Conservation (phyloP, 2,888 invertebrate genomes). For the Thysanoteuthis rhombus region DNA sequence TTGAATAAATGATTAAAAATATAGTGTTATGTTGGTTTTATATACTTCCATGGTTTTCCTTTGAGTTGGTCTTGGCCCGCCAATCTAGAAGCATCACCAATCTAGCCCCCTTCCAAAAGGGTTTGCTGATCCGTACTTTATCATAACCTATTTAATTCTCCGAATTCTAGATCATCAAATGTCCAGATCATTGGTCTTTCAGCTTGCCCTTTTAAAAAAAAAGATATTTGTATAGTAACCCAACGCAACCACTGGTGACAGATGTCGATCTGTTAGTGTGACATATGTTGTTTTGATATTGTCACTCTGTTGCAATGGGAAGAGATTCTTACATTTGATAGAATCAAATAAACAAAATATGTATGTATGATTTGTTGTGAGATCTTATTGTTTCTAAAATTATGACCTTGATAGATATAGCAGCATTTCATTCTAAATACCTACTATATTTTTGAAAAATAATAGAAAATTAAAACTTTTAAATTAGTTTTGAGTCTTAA, state of each 20-base stretch:
- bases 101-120: too few relatives aligned
- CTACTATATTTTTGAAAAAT: background rate
- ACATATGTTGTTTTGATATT: background rate
- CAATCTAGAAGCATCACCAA: too few relatives aligned
- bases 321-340: background rate
- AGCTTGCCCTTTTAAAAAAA: background rate
- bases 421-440: background rate
- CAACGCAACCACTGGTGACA: conserved; percentile 12
- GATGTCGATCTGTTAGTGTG: background rate
- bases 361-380: background rate
- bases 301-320: background rate
- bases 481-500: background rate
- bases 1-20: too few relatives aligned
- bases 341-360: background rate
- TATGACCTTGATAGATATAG: background rate
- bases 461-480: background rate
- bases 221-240: background rate
- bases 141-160: too few relatives aligned
- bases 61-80: too few relatives aligned
- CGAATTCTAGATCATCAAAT: too few relatives aligned
- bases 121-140: too few relatives aligned
- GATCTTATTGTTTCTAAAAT: background rate
- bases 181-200: too few relatives aligned
- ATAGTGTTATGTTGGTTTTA: too few relatives aligned
- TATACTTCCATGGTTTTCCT: too few relatives aligned